Evolutionary conservation across 2,113 vertebrate species (phyloP), one percentile per base, ranked within the genome.

Genomic region (Vanacampus margaritifer): DNA sequence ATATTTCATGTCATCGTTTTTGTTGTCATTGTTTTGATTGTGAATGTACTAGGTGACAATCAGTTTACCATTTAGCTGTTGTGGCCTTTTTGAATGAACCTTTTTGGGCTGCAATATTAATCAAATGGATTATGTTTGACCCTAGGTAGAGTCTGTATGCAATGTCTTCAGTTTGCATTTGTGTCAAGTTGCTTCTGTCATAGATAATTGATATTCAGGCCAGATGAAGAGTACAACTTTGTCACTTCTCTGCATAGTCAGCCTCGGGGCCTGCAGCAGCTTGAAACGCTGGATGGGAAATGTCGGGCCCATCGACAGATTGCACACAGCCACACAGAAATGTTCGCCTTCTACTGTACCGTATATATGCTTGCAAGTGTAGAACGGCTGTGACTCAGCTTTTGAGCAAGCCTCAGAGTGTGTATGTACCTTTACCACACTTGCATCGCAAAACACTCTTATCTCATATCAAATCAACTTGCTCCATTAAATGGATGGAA

Each of bases 181-280:
- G 32, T 45, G 53, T 71, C 59, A 65, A 66, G 58, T 79, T 2
- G 19, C 1, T 69, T 71, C 70, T 64, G 56, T 14, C 32, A 59
- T 65, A 71, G 61, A 65, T 63, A 71, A 51, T 53, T 64, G 64
- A 28, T 71, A 69, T 65, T 75, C 41, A 56, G 67, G 64, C 24
- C 66, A 50, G 16, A 17, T 23, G 57, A 67, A 58, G 67, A 73
- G 54, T 46, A 21, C 8, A 4, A n/a, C 61, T 75, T 71, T 69
- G 69, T 64, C 71, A 69, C 73, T 67, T 78, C 68, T 64, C 69
- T 68, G 57, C 46, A 35, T 45, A 28, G 6, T 24, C 68, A 69
- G 71, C 71, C 69, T 80, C 61, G 28, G 60, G 69, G 64, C 65
- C 70, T 64, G 72, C 63, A 69, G 73, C 72, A 67, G 24, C 79